These are phyloP conservation scores for Amphimallon solstitiale DNA, from an alignment of 2,888 invertebrate species.

Conservation along the genomic window DNA sequence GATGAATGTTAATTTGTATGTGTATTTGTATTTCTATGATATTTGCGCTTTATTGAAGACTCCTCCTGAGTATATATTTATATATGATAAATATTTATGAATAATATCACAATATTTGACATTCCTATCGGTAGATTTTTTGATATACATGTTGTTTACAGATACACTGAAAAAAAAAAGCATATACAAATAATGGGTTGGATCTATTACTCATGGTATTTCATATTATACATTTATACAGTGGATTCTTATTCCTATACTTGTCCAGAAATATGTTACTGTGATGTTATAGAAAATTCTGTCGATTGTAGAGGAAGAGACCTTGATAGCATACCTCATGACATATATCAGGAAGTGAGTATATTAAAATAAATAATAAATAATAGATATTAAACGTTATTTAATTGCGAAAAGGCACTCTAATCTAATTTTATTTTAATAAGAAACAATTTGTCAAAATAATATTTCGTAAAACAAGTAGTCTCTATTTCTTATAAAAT, in stretches of 20 bases:
- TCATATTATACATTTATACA: conserved; percentile 15
- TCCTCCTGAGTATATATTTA: not conserved
- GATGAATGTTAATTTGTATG: not conserved
- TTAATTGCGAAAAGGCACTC: no score
- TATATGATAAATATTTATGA: not conserved
- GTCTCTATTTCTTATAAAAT: not conserved
- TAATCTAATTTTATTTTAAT: no score
- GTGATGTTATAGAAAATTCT: conserved; percentile 35
- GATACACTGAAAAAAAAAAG: conserved; percentile 23
- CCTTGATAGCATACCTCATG: conserved; percentile 62
- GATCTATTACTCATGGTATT: conserved; percentile 34
- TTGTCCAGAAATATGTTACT: conserved; percentile 42
- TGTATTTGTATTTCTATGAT: not conserved
- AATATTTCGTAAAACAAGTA: no score
- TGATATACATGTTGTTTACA: conserved; percentile 25
- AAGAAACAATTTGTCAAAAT: no score
- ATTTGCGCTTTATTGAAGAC: not conserved
- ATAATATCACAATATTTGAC: conserved; percentile 2
- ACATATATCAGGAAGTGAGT: conserved; percentile 61
- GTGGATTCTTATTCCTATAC: conserved; percentile 45
- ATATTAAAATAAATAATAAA: not conserved
- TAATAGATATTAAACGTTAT: not conserved
- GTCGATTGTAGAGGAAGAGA: conserved; percentile 42
- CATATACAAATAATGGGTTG: conserved; percentile 28
- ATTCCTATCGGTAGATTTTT: not conserved